Percentiles rank a stretch among this genome's conserved stretches.
Conservation (phyloP, 1,140 invertebrate genomes). For the Drosophila pseudoananassae region DNA sequence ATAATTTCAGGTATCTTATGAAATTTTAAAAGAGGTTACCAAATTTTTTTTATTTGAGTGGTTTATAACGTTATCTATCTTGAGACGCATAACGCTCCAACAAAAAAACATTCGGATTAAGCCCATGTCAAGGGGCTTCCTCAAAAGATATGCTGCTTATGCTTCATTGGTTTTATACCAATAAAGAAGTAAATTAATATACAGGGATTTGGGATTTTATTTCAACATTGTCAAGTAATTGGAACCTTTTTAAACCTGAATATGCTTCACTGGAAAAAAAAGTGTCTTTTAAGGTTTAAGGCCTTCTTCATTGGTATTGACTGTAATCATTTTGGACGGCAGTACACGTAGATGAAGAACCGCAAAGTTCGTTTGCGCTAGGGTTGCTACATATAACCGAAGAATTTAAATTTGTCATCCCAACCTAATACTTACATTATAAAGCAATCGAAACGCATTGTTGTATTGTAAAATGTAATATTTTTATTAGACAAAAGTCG, state of each 20-base stretch:
- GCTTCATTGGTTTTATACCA: constrained; percentile 43
- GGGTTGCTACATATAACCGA: too few species aligned
- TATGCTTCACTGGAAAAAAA: constrained; percentile 23
- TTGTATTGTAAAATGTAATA: too few species aligned
- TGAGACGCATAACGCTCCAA: neutral
- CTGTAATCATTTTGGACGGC: too few species aligned
- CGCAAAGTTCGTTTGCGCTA: too few species aligned
- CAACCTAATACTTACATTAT: too few species aligned
- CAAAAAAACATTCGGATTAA: constrained; percentile 23
- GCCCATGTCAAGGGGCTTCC: constrained; percentile 17
- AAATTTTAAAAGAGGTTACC: neutral
- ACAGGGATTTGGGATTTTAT: constrained; percentile 51
- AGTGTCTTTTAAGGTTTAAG: constrained; percentile 4
- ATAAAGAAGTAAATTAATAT: constrained; percentile 66
- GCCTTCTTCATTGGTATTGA: neutral
- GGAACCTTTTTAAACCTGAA: constrained; percentile 57
- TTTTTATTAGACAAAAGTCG: too few species aligned
- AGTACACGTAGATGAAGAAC: too few species aligned
- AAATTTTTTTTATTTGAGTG: constrained; percentile 3
- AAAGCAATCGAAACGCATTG: too few species aligned
- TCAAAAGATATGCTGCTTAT: constrained; percentile 3
- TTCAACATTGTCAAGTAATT: constrained; percentile 49
- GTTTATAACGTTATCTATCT: constrained; percentile 12
- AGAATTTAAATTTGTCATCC: too few species aligned
- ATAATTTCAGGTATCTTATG: neutral